Base-by-base conservation (phyloP, 2,888 invertebrate species). In the Auanema sp. region DNA sequence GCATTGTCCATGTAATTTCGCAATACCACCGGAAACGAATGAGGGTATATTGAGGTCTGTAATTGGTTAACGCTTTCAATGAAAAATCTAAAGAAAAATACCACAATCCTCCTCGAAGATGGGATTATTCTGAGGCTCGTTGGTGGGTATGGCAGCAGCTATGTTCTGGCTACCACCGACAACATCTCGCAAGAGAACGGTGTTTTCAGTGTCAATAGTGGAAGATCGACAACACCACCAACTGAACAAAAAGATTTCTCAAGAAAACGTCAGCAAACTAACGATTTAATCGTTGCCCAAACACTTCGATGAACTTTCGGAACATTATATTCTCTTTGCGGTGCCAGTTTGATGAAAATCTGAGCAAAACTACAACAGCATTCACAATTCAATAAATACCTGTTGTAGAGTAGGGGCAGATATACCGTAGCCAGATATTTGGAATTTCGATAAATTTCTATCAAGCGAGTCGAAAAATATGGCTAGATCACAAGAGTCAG, bases 391-490 rank as follows among this genome's bases (percentile, higher is more conserved):
- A 50, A 21, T 8, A n/a, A 14, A 21, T 18, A 79, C 78, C 67
- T 79, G 77, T 52, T 80, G 78, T 16, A 80, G 69, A 4, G 76
- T 74, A 2, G 80, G 79, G 0, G 79, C 80, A 12, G 75, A 72
- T 16, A 80, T 69, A 23, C 80, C 80, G 66, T 78, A 80, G 14
- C 72, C 69, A n/a, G 65, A 70, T 12, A 78, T 55, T 3, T 66
- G 65, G 24, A 70, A 60, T 2, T 57, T 57, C 4, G 52, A 52
- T 57, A 76, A 44, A 24, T 62, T 54, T n/a, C 53, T 57, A 47
- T 80, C 80, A 21, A 80, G 62, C 25, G 58, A 44, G 5, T 53
- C 58, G 64, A 80, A 80, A 62, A 80, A 72, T 24, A 51, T 49
- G 47, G 75, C 72, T 49, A 77, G 49, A 3, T 70, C 64, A 11